Base-by-base conservation (phyloP, 1,140 invertebrate species). In the Dolichoris vasculosae region DNA sequence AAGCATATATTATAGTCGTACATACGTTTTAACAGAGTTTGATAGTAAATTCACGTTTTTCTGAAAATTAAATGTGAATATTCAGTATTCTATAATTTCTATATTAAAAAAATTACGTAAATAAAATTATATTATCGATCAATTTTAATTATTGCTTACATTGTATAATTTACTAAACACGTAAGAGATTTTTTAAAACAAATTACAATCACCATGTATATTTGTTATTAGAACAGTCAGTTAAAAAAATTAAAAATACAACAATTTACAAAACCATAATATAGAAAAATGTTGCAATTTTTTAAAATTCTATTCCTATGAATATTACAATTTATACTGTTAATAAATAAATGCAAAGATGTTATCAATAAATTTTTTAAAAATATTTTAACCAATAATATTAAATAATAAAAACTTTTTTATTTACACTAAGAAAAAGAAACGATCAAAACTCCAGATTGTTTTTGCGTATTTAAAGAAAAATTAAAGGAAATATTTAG, bases 11-110 rank as follows among this genome's bases (percentile, higher is more conserved):
- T 55, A 80, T 69, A 82, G 85, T 86, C 43, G 80, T 86, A 86
- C 85, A 86, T 86, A 86, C 85, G 85, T 86, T 82, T 81, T 86
- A 82, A 30, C 55, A 77, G 40, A 78, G 46, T 79, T 73, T 69
- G 80, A 35, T 30, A 63, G 63, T 46, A 83, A 83, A 64, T 78
- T 71, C 43, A 71, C 80, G 79, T 86, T 86, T 71, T 69, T 67
- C 85, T 86, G 85, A 67, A 86, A 85, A 76, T 67, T 20, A 85
- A 85, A 85, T 76, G 51, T 26, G 67, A 85, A 63, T 43, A 80
- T 83, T 35, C 11, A 40, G 59, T 64, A 76, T 77, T 83, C 23
- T 32, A 51, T 46, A 11, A 46, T 73, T 73, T 13, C 23, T 69
- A 2, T 23, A 6, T 69, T 38, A 38, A 38, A 13, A 23, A 69